A percentile compares a stretch with the other conserved stretches of the same genome.
These are phyloP conservation scores for Struthidea cinerea DNA, from an alignment of 2,113 vertebrate genomes.

Conservation along the genomic window DNA sequence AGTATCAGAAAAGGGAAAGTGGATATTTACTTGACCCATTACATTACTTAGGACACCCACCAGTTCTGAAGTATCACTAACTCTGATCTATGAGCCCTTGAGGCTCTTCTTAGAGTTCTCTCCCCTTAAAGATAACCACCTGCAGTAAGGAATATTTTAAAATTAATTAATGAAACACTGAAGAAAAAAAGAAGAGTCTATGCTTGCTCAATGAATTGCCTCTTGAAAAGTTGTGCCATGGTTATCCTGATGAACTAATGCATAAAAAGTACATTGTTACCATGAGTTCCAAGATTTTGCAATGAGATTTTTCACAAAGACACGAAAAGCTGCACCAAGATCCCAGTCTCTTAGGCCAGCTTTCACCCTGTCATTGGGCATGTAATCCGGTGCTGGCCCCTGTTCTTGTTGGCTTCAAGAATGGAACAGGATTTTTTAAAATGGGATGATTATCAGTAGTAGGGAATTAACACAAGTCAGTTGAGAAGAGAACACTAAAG, in stretches of 20 bases:
- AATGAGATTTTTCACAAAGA: not conserved
- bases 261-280: not conserved
- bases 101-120: not conserved
- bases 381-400: not conserved
- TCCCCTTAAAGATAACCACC: not conserved
- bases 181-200: not conserved
- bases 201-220: not conserved
- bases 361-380: not conserved
- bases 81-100: not conserved
- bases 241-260: not conserved
- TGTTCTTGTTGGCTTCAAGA: not conserved
- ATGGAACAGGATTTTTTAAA: not conserved
- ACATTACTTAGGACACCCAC: not conserved
- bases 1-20: not conserved
- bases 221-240: not conserved
- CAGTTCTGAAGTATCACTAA: not conserved
- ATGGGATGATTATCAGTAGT: not conserved
- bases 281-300: not conserved
- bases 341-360: not conserved
- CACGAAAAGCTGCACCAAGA: not conserved
- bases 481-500: slow-evolving; percentile 13
- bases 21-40: not conserved
- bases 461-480: not conserved
- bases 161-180: not conserved
- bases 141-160: not conserved